phyloP scores from a whole-genome alignment of 2,113 vertebrate genomes.

The Platysternon megacephalum region DNA sequence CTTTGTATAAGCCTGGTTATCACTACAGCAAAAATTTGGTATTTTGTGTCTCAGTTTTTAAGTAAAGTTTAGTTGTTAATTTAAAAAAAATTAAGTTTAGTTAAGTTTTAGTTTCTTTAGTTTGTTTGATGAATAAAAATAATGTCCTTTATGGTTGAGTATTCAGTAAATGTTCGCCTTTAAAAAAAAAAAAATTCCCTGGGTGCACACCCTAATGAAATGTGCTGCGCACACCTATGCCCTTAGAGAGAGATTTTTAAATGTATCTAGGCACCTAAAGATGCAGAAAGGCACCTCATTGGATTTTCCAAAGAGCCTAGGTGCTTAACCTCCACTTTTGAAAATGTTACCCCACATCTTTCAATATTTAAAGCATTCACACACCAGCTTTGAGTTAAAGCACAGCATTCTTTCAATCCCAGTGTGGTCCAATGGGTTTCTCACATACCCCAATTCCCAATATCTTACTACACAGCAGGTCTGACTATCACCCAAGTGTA shows the following conservation, averaged over 20 bases:
- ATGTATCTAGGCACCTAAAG: background rate
- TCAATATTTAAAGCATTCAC: rapidly evolving
- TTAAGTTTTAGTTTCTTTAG: too few species aligned
- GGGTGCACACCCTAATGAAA: too few species aligned
- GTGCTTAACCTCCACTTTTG: background rate
- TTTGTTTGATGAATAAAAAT: too few species aligned
- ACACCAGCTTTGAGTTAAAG: background rate
- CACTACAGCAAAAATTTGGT: too few species aligned
- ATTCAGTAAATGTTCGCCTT: too few species aligned
- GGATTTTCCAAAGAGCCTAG: rapidly evolving
- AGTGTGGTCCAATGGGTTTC: background rate
- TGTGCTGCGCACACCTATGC: too few species aligned
- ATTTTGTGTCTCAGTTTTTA: too few species aligned
- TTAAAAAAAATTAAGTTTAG: too few species aligned
- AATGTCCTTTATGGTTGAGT: too few species aligned
- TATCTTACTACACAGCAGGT: background rate
- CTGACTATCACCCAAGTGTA: background rate
- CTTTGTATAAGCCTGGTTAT: too few species aligned
- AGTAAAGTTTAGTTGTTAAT: too few species aligned
- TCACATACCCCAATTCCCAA: rapidly evolving
- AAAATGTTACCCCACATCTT: background rate
- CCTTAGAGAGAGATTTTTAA: background rate
- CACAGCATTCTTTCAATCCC: rapidly evolving
- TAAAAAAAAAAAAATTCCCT: too few species aligned
- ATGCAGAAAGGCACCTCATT: background rate